These are phyloP conservation scores for Gryllus longicercus DNA, from an alignment of 2,888 invertebrate genomes.

Conservation along the genomic window DNA sequence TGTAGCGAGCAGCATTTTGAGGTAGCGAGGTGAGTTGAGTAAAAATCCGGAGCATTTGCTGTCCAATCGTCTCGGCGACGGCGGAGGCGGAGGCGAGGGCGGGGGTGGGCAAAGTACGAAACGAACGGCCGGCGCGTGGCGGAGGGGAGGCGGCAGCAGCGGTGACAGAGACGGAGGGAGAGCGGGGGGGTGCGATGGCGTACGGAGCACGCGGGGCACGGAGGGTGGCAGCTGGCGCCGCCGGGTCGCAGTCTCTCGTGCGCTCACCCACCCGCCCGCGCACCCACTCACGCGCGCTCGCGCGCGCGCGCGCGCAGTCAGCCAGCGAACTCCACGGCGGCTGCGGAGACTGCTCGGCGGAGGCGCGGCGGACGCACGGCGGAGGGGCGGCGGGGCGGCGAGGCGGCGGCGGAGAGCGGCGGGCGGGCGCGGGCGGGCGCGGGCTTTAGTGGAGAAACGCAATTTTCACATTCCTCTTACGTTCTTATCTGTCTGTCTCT, in stretches of 20 bases:
- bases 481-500: conserved; percentile 24
- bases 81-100: background rate
- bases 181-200: background rate
- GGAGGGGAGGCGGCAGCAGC: background rate
- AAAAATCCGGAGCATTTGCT: too few relatives aligned
- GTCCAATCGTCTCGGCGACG: too few relatives aligned
- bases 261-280: too few relatives aligned
- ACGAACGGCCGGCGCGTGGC: background rate
- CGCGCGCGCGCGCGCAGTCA: conserved; percentile 19
- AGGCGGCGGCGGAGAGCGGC: background rate
- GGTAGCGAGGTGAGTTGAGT: too few relatives aligned
- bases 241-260: too few relatives aligned
- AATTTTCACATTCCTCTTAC: conserved; percentile 32
- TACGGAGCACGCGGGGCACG: background rate
- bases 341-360: conserved; percentile 20
- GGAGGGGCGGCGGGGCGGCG: conserved; percentile 19
- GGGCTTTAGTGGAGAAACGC: conserved; percentile 29
- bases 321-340: background rate
- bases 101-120: background rate
- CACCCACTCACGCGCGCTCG: too few relatives aligned
- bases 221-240: background rate
- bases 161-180: background rate
- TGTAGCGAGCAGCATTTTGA: too few relatives aligned
- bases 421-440: background rate
- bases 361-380: conserved; percentile 3